Evolutionary conservation across 2,113 vertebrate species (phyloP).

Genomic region (Tychaedon coryphoeus): DNA sequence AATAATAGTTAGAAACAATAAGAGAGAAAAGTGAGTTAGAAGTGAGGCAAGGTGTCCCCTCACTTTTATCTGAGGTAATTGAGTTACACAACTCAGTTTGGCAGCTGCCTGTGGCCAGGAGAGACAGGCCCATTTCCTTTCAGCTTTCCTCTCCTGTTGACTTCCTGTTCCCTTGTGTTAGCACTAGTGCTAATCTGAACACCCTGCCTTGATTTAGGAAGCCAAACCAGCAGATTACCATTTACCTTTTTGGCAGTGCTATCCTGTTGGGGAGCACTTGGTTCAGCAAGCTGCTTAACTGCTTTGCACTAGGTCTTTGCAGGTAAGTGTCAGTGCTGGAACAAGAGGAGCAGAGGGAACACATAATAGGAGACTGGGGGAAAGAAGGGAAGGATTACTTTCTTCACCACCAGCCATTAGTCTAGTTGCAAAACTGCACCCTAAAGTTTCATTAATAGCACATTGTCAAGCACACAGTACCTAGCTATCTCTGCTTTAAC

Average conservation of each 20-base stretch:
- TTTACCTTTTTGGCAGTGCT: background rate
- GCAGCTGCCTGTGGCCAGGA: background rate
- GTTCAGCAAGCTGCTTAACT: background rate
- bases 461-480: background rate
- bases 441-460: background rate
- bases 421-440: background rate
- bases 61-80: background rate
- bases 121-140: background rate
- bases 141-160: background rate
- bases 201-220: background rate
- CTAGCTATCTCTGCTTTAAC: background rate
- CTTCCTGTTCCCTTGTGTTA: background rate
- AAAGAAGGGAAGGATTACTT: background rate
- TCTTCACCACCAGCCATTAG: background rate
- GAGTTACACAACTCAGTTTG: background rate
- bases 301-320: background rate
- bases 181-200: background rate
- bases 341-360: background rate
- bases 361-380: background rate
- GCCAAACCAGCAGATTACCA: background rate
- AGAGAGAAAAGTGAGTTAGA: background rate
- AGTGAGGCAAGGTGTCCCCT: background rate
- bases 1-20: background rate
- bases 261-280: background rate
- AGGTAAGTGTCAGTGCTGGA: background rate